Evolutionary conservation across 2,888 invertebrate genomes (phyloP).

Genomic region (Ennomos erosarius): DNA sequence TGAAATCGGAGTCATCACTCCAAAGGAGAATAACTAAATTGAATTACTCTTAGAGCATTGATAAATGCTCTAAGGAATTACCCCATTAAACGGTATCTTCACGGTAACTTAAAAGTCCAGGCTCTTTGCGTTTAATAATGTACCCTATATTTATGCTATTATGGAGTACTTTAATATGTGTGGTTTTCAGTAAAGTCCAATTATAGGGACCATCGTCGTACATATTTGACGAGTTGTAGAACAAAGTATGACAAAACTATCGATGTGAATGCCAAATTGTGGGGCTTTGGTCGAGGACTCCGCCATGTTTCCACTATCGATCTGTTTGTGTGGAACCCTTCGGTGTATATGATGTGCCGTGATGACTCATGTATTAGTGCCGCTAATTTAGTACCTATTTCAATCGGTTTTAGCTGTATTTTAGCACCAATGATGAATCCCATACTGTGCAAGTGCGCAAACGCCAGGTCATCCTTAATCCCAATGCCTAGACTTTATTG

Average conservation of each 20-base stretch:
- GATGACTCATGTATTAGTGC: neutral
- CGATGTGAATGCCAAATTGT: conserved; percentile 31
- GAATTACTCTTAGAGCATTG: too few relatives aligned
- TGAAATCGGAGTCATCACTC: conserved; percentile 9
- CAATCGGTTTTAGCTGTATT: too few relatives aligned
- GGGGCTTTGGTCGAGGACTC: neutral
- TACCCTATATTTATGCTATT: conserved; percentile 3
- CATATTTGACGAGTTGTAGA: conserved; percentile 50
- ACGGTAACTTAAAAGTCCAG: conserved; percentile 1
- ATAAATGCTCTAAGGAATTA: too few relatives aligned
- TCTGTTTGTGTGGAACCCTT: conserved; percentile 17
- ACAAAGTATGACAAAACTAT: conserved; percentile 45
- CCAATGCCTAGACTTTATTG: too few relatives aligned
- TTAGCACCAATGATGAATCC: too few relatives aligned
- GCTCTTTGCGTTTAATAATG: conserved; percentile 1
- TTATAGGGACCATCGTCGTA: conserved; percentile 41
- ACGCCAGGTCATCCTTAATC: too few relatives aligned
- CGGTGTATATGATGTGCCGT: neutral
- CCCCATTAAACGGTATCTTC: conserved; percentile 12
- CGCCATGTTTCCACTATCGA: conserved; percentile 17
- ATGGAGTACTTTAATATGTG: conserved; percentile 31
- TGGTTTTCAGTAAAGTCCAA: conserved; percentile 36
- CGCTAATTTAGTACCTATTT: too few relatives aligned
- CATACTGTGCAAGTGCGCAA: too few relatives aligned
- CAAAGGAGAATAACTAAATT: conserved; percentile 14